Percentiles rank a stretch among this genome's conserved stretches.
These are phyloP conservation scores for Tipula unca DNA, from an alignment of 2,888 invertebrate genomes.

Conservation along the genomic window DNA sequence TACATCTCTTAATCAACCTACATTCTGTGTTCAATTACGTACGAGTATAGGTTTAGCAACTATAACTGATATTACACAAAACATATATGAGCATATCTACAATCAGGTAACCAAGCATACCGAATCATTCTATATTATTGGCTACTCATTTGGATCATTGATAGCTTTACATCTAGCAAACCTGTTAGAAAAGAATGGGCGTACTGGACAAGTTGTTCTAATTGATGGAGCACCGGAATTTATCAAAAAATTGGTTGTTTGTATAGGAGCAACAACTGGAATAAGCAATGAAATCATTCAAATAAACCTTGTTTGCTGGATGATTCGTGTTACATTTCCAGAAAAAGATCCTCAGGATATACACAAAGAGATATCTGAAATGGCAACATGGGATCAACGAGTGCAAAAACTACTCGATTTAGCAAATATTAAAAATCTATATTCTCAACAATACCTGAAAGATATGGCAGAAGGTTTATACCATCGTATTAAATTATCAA, in stretches of 20 bases:
- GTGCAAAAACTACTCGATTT: slow-evolving; percentile 44
- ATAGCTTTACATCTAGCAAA: slow-evolving; percentile 68
- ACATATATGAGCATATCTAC: neutral
- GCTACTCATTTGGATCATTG: slow-evolving; percentile 81
- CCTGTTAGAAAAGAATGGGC: slow-evolving; percentile 50
- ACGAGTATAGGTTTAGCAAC: slow-evolving; percentile 23
- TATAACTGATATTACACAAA: neutral
- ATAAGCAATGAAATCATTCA: slow-evolving; percentile 35
- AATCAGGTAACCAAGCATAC: neutral
- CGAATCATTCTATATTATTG: slow-evolving; percentile 64
- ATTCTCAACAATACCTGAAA: slow-evolving; percentile 41
- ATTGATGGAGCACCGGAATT: slow-evolving; percentile 76
- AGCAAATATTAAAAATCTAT: slow-evolving; percentile 38
- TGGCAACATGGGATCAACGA: slow-evolving; percentile 50
- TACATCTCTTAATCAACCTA: slow-evolving; percentile 29
- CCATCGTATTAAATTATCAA: slow-evolving; percentile 25
- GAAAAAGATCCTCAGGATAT: slow-evolving; percentile 34
- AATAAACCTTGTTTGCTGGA: slow-evolving; percentile 33
- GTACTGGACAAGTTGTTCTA: slow-evolving; percentile 53
- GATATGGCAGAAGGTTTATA: slow-evolving; percentile 42
- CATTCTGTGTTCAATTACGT: slow-evolving; percentile 33
- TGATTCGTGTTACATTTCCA: slow-evolving; percentile 35
- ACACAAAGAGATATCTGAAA: slow-evolving; percentile 43
- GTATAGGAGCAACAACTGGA: slow-evolving; percentile 31
- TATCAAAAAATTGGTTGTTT: slow-evolving; percentile 49